These are phyloP conservation scores for Lutraria rhynchaena DNA, from an alignment of 1,140 invertebrate genomes.

Conservation along the genomic window DNA sequence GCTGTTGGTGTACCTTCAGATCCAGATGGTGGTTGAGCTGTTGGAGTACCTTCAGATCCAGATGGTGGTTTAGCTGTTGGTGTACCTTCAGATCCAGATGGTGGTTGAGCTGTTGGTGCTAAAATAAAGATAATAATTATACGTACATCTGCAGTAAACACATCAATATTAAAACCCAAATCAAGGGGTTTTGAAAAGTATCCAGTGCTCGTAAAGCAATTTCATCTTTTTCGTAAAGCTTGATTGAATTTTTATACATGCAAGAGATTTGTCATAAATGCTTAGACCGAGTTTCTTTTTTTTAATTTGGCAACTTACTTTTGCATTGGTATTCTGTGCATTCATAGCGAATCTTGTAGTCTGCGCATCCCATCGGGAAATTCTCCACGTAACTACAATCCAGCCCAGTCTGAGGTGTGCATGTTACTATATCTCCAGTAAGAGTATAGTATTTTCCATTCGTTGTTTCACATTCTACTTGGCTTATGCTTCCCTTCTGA, in stretches of 20 bases:
- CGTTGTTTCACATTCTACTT: slow-evolving; percentile 58
- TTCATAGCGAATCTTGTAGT: slow-evolving; percentile 43
- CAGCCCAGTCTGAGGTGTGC: slow-evolving; percentile 45
- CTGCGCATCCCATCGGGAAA: slow-evolving; percentile 36
- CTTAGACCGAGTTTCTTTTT: no score
- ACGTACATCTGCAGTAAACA: no score
- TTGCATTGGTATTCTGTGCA: slow-evolving; percentile 32
- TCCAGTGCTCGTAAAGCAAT: no score
- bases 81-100: background rate
- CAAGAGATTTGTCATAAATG: no score
- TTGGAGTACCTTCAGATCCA: slow-evolving; percentile 6
- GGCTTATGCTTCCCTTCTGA: slow-evolving; percentile 22
- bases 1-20: slow-evolving; percentile 27
- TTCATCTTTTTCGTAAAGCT: no score
- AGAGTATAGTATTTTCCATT: slow-evolving; percentile 30
- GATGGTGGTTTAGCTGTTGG: slow-evolving; percentile 41
- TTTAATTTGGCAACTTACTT: no score
- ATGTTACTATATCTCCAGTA: slow-evolving; percentile 49
- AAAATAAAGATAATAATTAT: no score
- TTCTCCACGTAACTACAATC: slow-evolving; percentile 20
- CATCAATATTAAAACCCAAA: no score
- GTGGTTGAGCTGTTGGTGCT: slow-evolving; percentile 45
- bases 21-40: slow-evolving; percentile 23
- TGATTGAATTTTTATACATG: no score
- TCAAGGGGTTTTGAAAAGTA: no score